phyloP scores from a whole-genome alignment of 2,113 vertebrate species.

The Antidorcas marsupialis region DNA sequence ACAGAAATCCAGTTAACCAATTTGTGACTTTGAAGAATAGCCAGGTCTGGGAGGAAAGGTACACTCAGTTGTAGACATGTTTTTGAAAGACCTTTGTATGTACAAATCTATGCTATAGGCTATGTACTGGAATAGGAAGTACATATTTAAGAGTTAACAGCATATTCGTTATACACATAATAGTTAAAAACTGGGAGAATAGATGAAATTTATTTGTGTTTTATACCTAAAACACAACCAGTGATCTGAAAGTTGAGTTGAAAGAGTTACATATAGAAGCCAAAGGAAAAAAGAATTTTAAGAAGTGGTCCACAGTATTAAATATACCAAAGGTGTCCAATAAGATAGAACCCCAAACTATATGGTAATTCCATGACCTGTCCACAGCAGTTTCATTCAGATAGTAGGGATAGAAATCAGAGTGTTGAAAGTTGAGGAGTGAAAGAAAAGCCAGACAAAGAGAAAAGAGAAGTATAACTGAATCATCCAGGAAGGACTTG shows the following conservation, averaged over 20 bases:
- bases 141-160: neutral
- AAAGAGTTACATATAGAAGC: neutral
- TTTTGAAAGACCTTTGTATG: neutral
- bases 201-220: neutral
- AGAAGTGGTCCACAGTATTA: neutral
- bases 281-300: neutral
- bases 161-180: neutral
- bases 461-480: neutral
- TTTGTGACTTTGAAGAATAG: constrained; percentile 16
- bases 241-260: neutral
- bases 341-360: neutral
- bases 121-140: neutral
- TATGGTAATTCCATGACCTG: neutral
- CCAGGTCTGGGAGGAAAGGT: neutral
- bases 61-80: neutral
- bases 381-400: neutral
- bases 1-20: neutral
- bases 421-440: neutral
- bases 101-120: neutral
- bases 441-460: neutral
- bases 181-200: neutral
- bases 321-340: neutral
- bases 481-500: neutral
- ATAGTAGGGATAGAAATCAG: neutral
- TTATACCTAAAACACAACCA: neutral